Evolutionary conservation across 2,888 invertebrate species (phyloP), one percentile per base, ranked within the genome.

Genomic region (Bugula neritina): DNA sequence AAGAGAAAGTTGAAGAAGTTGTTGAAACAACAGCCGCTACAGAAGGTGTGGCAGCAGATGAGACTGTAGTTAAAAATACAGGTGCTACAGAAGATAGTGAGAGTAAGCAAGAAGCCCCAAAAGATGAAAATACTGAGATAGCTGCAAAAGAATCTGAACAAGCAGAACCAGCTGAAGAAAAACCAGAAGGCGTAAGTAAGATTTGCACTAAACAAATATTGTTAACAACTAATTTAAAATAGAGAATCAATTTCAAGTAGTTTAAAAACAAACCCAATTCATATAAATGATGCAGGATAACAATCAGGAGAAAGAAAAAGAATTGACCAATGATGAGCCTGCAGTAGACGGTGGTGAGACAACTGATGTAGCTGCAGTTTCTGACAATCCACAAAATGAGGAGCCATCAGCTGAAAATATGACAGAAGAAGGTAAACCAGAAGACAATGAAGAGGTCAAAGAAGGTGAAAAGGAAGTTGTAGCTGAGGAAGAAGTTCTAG

Each of bases 351-450:
- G n/a, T n/a, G n/a, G n/a, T n/a, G n/a, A n/a, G n/a, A n/a, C n/a
- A n/a, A n/a, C n/a, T n/a, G n/a, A n/a, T n/a, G n/a, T n/a, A n/a
- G n/a, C n/a, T n/a, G n/a, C n/a, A n/a, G n/a, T n/a, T n/a, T n/a
- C n/a, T n/a, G n/a, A n/a, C n/a, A n/a, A n/a, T n/a, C n/a, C n/a
- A n/a, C n/a, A n/a, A n/a, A 43, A 69, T 57, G 69, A 29, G 69
- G 71, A 23, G 73, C 71, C n/a, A 1, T 63, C 69, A 35, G 29
- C 69, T 69, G n/a, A n/a, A n/a, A n/a, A n/a, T n/a, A n/a, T n/a
- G n/a, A n/a, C 35, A 27, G 57, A 54, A 55, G 71, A 52, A 52
- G 54, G 54, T 25, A 25, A 43, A 1, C 1, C 58, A 54, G 73
- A 72, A 69, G 54, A 55, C 58, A 72, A 29, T 1, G 52, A 52